These are phyloP conservation scores for Semotilus atromaculatus DNA, from an alignment of 2,797 vertebrate species.

Conservation along the genomic window DNA sequence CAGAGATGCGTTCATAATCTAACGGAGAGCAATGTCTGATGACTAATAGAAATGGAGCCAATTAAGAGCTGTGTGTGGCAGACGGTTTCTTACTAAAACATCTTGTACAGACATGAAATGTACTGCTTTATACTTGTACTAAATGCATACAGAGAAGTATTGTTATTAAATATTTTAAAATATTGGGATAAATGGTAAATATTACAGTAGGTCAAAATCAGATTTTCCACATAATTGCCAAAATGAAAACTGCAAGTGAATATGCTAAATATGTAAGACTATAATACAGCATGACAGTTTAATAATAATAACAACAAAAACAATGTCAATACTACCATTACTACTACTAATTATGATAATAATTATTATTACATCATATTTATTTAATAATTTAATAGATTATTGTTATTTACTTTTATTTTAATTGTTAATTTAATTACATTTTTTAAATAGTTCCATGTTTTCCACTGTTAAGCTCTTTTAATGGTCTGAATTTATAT, in stretches of 20 bases:
- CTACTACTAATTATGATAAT: background rate
- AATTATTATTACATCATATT: no score
- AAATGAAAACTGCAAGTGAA: background rate
- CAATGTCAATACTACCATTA: background rate
- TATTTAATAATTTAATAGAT: background rate
- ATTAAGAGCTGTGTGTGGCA: background rate
- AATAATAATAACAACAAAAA: background rate
- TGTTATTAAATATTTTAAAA: background rate
- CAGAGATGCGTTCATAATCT: background rate
- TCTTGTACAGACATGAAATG: background rate
- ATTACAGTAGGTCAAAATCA: background rate
- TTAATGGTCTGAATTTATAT: constrained; percentile 18
- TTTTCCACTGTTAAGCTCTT: constrained; percentile 1
- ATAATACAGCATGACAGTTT: background rate
- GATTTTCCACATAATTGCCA: background rate
- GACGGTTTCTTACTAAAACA: background rate
- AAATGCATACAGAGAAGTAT: background rate
- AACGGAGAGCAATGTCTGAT: background rate
- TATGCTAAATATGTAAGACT: background rate
- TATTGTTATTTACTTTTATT: background rate
- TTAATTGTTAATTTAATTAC: background rate
- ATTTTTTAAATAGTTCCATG: background rate
- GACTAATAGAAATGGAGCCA: constrained; percentile 13
- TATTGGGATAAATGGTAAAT: background rate
- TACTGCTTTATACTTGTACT: background rate